Evolutionary conservation across 1,140 invertebrate species (phyloP), one percentile per base, ranked within the genome.

Genomic region (Hesperophylax magnus): DNA sequence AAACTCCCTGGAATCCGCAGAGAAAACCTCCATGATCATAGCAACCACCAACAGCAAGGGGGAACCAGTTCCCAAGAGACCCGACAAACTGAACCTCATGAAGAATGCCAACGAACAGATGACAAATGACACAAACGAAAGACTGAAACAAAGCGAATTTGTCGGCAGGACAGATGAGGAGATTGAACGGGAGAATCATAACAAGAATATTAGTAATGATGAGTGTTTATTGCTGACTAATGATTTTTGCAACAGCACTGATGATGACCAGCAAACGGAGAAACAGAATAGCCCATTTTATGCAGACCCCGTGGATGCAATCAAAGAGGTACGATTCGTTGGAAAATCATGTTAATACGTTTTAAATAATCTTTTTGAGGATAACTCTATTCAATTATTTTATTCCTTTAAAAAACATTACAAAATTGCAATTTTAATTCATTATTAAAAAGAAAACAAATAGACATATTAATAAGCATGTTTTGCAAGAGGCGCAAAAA

Each of bases 271-370:
- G 65, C 88, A 89, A 56, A 87, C 89, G 80, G 90, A 91, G 22
- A 94, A 94, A 83, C 93, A 95, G 85, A 93, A 93, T 14, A 97
- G 96, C 87, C 96, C 97, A 0, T 97, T 97, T 84, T 98, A 98
- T 87, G 95, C 96, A 2, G 97, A 98, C 89, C 97, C 97, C 53
- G 96, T 96, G 9, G 97, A 98, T 90, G 94, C 96, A 18, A 91
- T 98, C 61, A 91, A 91, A 87, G 89, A 91, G 85, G 89, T 90
- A 72, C 0, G 31, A 47, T 47, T 47, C 2, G 2, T 31, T 3
- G 7, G 9, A 39, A 39, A 6, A 6, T 39, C 9, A 8, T 39
- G 1, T 8, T 8, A 39, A 9, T 8, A 39, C 1, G 34, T 39
- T 9, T 8, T 39, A 27, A 27, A 27, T 27, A 27, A 27, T 5